phyloP scores from a whole-genome alignment of 2,113 vertebrate genomes.

The Nannobrachium achirus region DNA sequence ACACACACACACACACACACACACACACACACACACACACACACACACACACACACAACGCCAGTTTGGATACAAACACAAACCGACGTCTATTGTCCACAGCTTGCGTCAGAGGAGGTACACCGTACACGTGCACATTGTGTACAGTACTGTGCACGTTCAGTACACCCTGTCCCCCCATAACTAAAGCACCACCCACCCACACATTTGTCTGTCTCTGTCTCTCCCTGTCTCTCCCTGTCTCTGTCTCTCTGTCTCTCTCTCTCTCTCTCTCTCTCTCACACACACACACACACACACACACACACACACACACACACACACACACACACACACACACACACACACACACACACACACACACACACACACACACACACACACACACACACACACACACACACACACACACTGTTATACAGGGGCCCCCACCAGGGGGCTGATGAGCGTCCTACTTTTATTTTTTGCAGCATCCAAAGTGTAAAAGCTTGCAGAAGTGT shows the following conservation, averaged over 20 bases:
- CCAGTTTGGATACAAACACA: background rate
- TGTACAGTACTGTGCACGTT: background rate
- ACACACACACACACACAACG: too few relatives aligned
- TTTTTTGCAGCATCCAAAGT: slow-evolving; percentile 3
- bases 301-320: too few relatives aligned
- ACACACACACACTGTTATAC: slow-evolving; percentile 7
- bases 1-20: too few relatives aligned
- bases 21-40: background rate
- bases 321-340: background rate
- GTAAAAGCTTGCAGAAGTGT: too few relatives aligned
- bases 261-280: too few relatives aligned
- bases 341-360: slow-evolving; percentile 1
- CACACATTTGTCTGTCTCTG: too few relatives aligned
- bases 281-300: too few relatives aligned
- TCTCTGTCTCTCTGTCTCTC: too few relatives aligned
- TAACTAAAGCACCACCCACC: too few relatives aligned
- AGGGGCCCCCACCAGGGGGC: slow-evolving; percentile 73
- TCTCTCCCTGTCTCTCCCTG: too few relatives aligned
- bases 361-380: slow-evolving; percentile 28
- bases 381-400: background rate
- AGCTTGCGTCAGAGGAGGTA: slow-evolving; percentile 7
- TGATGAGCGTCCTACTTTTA: slow-evolving; percentile 32
- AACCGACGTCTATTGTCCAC: background rate
- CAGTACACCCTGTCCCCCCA: background rate
- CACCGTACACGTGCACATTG: background rate